Base-by-base conservation (phyloP, 2,113 vertebrate genomes). In the Odontesthes bonariensis region DNA sequence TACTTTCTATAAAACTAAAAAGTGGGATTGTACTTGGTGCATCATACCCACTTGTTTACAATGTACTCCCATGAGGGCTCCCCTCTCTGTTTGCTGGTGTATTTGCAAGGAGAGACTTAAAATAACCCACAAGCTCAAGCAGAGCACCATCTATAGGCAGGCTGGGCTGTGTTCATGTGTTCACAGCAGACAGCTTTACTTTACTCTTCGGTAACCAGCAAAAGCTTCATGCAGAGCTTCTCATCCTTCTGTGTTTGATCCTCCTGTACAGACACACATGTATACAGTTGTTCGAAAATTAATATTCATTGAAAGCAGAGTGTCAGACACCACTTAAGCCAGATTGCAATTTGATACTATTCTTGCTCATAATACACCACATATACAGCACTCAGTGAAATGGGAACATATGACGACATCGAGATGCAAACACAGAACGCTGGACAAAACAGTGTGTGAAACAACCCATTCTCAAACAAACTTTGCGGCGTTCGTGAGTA, bases 1-100 rank as follows among this genome's bases (percentile, higher is more conserved):
- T 80, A 84, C 92, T 91, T 92, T 88, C 77, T 81, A 75, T 80
- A 82, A 86, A 82, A 84, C 90, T 89, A 89, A 47, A 93, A 92
- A 92, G 92, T 89, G 90, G 79, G 85, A 89, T 91, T 89, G 84
- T 85, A 80, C 62, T 92, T 66, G 0, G 75, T 82, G 86, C 85
- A 91, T 87, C 85, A 82, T 77, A 84, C 77, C 86, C 90, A 90
- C 90, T 88, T 94, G 92, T 93, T 93, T 94, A 93, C 90, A 92
- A 72, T 89, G 76, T 68, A 73, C 68, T 90, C 92, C 88, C 91
- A 59, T n/a, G 74, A 81, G 92, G 83, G 66, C 75, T 70, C 71
- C 81, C 69, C 79, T 83, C 79, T 85, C 83, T 87, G 77, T 87
- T 93, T 91, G 84, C 86, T 90, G 82, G 84, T 89, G 80, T 79